Evolutionary conservation across 2,113 vertebrate species (phyloP), one percentile per base, ranked within the genome.

Genomic region (Dermatemys mawii): DNA sequence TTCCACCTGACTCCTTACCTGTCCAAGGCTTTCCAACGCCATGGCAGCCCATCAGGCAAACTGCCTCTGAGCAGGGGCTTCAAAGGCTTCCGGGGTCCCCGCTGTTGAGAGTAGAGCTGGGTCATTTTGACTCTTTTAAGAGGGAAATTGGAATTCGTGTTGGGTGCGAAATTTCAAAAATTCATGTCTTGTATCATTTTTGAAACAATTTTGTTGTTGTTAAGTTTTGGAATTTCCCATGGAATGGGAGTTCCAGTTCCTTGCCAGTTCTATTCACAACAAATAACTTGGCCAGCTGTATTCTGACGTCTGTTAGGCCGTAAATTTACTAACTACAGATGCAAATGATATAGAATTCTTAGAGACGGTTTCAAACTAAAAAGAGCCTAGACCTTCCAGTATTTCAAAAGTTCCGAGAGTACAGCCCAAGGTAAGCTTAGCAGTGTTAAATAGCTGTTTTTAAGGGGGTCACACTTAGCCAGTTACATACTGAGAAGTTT

Each of bases 351-450:
- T 48, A 90, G 27, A 19, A 50, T 87, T 88, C n/a, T 48, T 67
- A 83, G 21, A 86, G 46, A 13, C 73, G 54, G 38, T 86, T 89
- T 87, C 67, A 90, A 76, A 78, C 35, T 94, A 96, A 91, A 88
- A 0, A 90, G 38, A 86, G 46, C 53, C 82, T 89, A 46, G 92
- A 89, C 87, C 82, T 46, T 35, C 11, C 12, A 54, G 29, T 78
- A 63, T 89, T 86, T 3, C 21, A 86, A 27, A 44, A 53, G 8
- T 84, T 89, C 46, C 67, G 13, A 50, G 8, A 81, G 29, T 50
- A 95, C 86, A 90, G 54, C 3, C 81, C 87, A 90, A 2, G 0
- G 0, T 1, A 38, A 73, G 78, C 90, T 76, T 81, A 91, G 55
- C 27, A 57, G 0, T 82, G 9, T 14, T 89, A 41, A 79, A 54